A percentile compares a stretch with the other conserved stretches of the same genome.
Conservation (phyloP, 2,113 vertebrate species). For the Orientallactaga bullata region DNA sequence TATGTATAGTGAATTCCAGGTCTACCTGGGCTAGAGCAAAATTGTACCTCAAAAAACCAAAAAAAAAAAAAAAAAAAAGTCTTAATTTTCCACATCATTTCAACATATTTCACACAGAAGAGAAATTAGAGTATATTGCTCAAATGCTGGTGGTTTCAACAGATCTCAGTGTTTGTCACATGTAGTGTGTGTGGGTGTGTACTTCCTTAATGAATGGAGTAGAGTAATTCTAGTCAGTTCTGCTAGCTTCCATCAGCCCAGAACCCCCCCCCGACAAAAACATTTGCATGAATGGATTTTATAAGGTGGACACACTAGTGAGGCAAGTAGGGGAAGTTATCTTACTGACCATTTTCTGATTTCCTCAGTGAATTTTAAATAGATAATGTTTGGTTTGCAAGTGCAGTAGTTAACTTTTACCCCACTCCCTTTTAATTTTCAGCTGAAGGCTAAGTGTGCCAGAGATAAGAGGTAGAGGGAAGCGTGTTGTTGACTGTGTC, state of each 20-base stretch:
- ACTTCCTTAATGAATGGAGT: background rate
- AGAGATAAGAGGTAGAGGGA: background rate
- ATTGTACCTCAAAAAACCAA: too few species aligned
- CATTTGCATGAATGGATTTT: background rate
- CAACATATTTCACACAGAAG: background rate
- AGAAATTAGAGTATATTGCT: background rate
- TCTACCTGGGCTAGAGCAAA: too few species aligned
- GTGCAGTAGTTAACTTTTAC: background rate
- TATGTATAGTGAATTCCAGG: too few species aligned
- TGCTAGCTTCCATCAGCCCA: background rate
- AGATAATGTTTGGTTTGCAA: background rate
- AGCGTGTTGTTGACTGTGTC: background rate
- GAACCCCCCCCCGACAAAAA: background rate
- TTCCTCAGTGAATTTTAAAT: background rate
- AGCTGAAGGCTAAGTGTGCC: background rate
- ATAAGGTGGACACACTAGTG: background rate
- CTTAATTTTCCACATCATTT: background rate
- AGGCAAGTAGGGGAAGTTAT: background rate
- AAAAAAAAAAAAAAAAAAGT: too few species aligned
- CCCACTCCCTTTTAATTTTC: background rate
- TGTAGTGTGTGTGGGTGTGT: background rate
- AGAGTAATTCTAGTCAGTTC: background rate
- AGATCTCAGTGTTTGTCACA: background rate
- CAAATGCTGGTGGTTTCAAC: background rate
- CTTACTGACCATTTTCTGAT: background rate